phyloP scores from a whole-genome alignment of 2,113 vertebrate genomes.

The Podarcis cretensis region DNA sequence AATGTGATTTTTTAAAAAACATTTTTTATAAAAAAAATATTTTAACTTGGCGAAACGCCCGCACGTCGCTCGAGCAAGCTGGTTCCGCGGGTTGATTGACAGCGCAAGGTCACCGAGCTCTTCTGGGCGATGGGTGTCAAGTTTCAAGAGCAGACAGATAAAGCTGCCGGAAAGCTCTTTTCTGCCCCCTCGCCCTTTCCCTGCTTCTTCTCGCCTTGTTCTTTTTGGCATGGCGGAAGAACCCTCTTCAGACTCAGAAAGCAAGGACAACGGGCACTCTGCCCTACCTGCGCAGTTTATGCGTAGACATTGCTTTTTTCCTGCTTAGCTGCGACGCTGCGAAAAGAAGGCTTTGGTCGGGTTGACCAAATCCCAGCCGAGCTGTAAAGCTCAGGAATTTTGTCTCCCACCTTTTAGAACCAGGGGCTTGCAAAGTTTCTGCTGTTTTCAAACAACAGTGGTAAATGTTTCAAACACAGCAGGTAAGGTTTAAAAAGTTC shows the following conservation, averaged over 20 bases:
- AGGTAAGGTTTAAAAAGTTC: neutral
- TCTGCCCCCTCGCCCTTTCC: no score
- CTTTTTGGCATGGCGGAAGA: neutral
- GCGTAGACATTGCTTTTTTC: no score
- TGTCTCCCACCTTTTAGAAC: neutral
- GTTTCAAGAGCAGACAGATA: conserved; percentile 56
- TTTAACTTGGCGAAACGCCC: conserved; percentile 46
- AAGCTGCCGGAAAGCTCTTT: conserved; percentile 1
- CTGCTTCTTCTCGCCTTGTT: neutral
- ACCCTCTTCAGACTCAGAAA: neutral
- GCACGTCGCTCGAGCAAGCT: conserved; percentile 36
- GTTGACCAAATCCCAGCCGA: neutral
- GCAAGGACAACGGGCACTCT: neutral
- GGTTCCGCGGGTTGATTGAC: conserved; percentile 58
- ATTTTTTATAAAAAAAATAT: no score
- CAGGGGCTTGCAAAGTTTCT: neutral
- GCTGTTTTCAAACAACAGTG: neutral
- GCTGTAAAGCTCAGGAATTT: neutral
- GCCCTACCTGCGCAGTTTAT: neutral
- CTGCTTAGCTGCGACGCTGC: neutral
- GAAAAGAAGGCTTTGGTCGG: neutral
- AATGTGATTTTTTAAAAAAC: conserved; percentile 1
- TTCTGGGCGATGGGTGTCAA: conserved; percentile 43
- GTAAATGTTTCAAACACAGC: neutral
- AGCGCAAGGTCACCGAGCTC: conserved; percentile 64